phyloP scores from a whole-genome alignment of 2,888 invertebrate genomes.

The Eretmocerus hayati region DNA sequence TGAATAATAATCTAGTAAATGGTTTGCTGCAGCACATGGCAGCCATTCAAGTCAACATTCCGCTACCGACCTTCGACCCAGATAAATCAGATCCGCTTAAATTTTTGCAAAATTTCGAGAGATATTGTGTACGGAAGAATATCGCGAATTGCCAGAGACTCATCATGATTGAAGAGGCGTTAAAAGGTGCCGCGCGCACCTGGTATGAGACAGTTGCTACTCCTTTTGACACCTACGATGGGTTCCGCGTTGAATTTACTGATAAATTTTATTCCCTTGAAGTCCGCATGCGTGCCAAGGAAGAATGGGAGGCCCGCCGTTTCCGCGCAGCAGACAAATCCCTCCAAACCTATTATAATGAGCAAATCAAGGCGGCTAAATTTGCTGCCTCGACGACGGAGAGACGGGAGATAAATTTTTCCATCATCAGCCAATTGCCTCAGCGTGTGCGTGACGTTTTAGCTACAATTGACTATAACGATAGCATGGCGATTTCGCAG shows the following conservation, averaged over 20 bases:
- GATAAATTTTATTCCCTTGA: neutral
- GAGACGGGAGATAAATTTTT: conserved; percentile 5
- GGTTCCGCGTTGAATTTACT: neutral
- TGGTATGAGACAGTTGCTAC: neutral
- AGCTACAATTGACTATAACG: neutral
- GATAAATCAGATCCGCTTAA: neutral
- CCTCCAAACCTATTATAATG: neutral
- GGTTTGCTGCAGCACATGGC: too few species aligned
- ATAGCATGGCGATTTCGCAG: conserved; percentile 1
- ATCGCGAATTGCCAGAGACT: neutral
- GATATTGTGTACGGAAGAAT: neutral
- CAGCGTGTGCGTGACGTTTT: conserved; percentile 3
- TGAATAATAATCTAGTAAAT: too few species aligned
- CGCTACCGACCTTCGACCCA: neutral
- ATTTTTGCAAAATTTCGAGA: conserved; percentile 1
- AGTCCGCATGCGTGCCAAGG: neutral
- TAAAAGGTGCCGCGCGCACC: neutral
- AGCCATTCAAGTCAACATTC: neutral
- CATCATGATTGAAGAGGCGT: neutral
- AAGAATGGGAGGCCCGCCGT: neutral
- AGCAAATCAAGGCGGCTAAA: neutral
- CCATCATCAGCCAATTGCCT: conserved; percentile 5
- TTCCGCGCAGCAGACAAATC: neutral
- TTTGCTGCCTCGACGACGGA: neutral
- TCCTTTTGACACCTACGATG: neutral